phyloP scores from a whole-genome alignment of 1,140 invertebrate species.

The Apis florea region DNA sequence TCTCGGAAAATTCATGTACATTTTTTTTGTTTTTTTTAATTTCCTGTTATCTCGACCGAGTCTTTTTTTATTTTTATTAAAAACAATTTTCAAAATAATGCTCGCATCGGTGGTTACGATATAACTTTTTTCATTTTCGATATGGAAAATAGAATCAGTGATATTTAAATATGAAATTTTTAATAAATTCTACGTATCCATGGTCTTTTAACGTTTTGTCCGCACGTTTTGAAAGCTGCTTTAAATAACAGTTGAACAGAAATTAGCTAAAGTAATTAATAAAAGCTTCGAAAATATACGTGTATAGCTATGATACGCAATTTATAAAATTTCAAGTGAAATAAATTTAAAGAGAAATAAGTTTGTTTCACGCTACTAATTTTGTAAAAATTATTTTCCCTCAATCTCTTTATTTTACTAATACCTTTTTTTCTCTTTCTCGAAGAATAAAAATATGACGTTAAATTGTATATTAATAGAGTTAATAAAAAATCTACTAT shows the following conservation, averaged over 20 bases:
- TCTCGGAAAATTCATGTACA: background rate
- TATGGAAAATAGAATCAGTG: background rate
- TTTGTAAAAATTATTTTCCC: too few species aligned
- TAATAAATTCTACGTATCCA: background rate
- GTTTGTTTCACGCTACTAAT: too few species aligned
- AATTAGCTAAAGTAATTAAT: background rate
- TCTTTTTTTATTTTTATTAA: background rate
- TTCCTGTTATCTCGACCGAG: background rate
- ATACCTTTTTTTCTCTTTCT: too few species aligned
- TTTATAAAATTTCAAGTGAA: background rate
- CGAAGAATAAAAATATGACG: too few species aligned
- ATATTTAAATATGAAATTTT: slow-evolving; percentile 16
- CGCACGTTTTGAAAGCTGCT: background rate
- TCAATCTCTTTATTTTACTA: too few species aligned
- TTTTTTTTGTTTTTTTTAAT: background rate
- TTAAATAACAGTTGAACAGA: background rate
- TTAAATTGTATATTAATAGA: too few species aligned
- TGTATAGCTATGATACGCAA: too few species aligned
- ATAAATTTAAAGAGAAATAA: too few species aligned
- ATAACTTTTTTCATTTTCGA: background rate
- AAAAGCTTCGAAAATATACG: background rate
- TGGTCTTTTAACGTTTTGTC: background rate
- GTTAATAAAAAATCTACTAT: too few species aligned
- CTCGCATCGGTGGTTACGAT: background rate
- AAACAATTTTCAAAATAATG: slow-evolving; percentile 7